Evolutionary conservation across 2,797 vertebrate species (phyloP).

Genomic region (Sylvia borin): DNA sequence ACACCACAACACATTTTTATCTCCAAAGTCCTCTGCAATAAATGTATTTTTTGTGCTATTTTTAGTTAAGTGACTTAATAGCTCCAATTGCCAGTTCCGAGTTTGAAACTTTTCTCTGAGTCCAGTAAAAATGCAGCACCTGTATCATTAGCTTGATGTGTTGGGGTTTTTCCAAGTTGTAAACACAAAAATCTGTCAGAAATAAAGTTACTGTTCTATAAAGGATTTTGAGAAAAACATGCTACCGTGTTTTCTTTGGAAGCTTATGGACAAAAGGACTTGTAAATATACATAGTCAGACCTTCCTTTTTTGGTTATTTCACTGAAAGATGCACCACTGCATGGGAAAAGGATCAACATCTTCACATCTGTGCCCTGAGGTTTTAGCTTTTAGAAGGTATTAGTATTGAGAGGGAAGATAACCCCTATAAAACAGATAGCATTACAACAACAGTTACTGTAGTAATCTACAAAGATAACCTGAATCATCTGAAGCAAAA

Average conservation of each 20-base stretch:
- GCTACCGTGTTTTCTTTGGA: neutral
- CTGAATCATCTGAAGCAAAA: neutral
- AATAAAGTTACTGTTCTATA: neutral
- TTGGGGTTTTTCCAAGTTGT: neutral
- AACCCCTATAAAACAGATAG: neutral
- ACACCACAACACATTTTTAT: neutral
- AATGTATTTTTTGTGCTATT: constrained; percentile 13
- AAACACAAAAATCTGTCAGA: neutral
- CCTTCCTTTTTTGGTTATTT: neutral
- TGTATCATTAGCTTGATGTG: neutral
- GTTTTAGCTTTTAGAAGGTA: neutral
- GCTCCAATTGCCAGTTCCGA: neutral
- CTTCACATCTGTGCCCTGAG: neutral
- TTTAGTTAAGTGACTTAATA: neutral
- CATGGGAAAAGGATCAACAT: neutral
- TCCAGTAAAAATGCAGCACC: neutral
- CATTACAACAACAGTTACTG: neutral
- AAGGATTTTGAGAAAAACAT: neutral
- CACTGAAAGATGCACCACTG: neutral
- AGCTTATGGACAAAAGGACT: neutral
- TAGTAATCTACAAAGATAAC: neutral
- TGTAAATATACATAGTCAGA: constrained; percentile 14
- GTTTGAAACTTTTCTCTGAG: neutral
- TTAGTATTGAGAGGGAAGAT: neutral
- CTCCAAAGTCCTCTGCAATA: neutral